Conservation (phyloP, 2,888 invertebrate species). For the Chymomyza amoena region DNA sequence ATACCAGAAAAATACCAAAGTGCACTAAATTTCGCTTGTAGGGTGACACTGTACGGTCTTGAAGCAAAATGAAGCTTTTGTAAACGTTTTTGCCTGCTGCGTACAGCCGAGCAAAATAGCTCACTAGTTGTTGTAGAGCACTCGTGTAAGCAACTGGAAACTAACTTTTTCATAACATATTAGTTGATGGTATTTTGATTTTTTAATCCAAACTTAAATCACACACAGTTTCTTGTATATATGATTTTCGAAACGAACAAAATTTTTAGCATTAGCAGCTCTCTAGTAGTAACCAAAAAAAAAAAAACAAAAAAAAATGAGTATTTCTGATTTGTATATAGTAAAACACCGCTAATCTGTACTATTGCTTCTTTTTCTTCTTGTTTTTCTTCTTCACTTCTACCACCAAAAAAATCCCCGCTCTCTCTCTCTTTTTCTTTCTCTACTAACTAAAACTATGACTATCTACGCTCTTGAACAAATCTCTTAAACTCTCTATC, state of each 20-base stretch:
- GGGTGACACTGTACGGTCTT: no score
- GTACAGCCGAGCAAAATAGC: not conserved
- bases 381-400: constrained; percentile 64
- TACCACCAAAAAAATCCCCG: constrained; percentile 54
- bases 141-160: constrained; percentile 1
- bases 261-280: constrained; percentile 38
- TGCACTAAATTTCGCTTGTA: no score
- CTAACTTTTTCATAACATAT: constrained; percentile 12
- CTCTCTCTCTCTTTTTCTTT: constrained; percentile 47
- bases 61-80: no score
- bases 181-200: constrained; percentile 10
- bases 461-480: not conserved
- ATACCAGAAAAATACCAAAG: no score
- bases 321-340: constrained; percentile 56
- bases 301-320: constrained; percentile 6
- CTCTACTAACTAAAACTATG: not conserved
- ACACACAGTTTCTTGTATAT: constrained; percentile 9
- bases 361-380: constrained; percentile 70
- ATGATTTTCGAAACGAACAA: constrained; percentile 14
- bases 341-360: constrained; percentile 70
- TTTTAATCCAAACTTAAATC: constrained; percentile 13
- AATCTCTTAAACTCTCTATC: constrained; percentile 15
- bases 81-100: no score
- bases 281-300: constrained; percentile 41
- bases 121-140: constrained; percentile 23